These are phyloP conservation scores for Doris montereyensis DNA, from an alignment of 2,888 invertebrate species.

Conservation along the genomic window DNA sequence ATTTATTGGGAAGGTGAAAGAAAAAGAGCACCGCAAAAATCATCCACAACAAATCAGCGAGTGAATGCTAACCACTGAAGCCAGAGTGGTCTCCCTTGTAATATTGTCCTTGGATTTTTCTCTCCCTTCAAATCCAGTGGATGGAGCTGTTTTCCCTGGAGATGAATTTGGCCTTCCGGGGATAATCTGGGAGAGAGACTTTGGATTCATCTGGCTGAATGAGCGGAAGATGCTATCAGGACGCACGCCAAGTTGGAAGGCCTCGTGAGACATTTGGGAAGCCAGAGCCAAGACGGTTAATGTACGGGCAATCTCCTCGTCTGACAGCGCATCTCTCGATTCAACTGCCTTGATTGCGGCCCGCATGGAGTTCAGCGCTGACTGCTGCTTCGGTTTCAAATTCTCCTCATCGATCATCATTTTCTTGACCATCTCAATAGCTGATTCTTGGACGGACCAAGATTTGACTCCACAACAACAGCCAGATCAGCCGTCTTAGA, in stretches of 20 bases:
- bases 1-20: no score
- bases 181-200: slow-evolving; percentile 26
- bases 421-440: slow-evolving; percentile 51
- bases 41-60: no score
- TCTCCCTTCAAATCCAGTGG: background rate
- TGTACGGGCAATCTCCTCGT: slow-evolving; percentile 54
- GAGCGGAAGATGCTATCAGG: slow-evolving; percentile 57
- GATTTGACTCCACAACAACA: slow-evolving; percentile 43
- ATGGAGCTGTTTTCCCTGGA: background rate
- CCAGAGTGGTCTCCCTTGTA: slow-evolving; percentile 27
- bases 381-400: slow-evolving; percentile 48
- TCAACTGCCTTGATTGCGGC: slow-evolving; percentile 24
- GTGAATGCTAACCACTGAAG: slow-evolving; percentile 22
- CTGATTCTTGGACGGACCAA: slow-evolving; percentile 48
- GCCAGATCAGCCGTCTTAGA: slow-evolving; percentile 26
- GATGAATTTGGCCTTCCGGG: background rate
- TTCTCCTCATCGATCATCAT: slow-evolving; percentile 49
- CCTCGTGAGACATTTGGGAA: slow-evolving; percentile 59
- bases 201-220: slow-evolving; percentile 41
- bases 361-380: slow-evolving; percentile 33
- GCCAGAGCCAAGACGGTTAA: slow-evolving; percentile 59
- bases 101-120: background rate
- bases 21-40: no score
- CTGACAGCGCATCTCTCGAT: slow-evolving; percentile 39
- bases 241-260: slow-evolving; percentile 54